Evolutionary conservation across 2,113 vertebrate species (phyloP), one percentile per base, ranked within the genome.

Genomic region (Nematolebias whitei): DNA sequence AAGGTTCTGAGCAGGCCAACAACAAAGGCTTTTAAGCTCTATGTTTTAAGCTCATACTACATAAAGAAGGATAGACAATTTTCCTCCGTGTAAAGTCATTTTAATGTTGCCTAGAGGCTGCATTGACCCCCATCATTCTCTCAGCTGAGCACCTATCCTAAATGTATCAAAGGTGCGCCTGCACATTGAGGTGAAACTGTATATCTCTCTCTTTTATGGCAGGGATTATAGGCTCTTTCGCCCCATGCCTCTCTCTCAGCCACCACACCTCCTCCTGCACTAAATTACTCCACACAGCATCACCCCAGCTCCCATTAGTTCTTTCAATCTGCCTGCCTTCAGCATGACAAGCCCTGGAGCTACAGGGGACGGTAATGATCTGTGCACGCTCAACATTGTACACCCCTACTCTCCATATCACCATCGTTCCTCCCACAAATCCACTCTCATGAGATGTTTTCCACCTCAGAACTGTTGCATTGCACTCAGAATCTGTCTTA

Each of bases 311-410:
- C 87, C 86, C 85, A 89, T 83, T 84, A 89, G 65, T 76, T 84
- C 78, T 73, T 88, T 92, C 86, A 92, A 92, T 92, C 88, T 87
- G 86, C 83, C 89, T 93, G 82, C 90, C 91, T 93, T 92, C 85
- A 91, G 80, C 88, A 85, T 63, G 86, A 89, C 76, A 74, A 80
- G 83, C 78, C 91, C 86, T 62, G 78, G 69, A 83, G 85, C 74
- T 70, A 91, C 74, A 77, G 24, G 63, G 79, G 81, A 93, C 76
- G 80, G 85, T 89, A 93, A 93, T 92, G 79, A 87, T 83, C 74
- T 84, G 82, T 81, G 83, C 85, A 83, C 52, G 49, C 41, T 48
- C 65, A 26, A 48, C 64, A 73, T 65, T 74, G 50, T 63, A 61
- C 59, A 39, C 44, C 55, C 57, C 49, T 59, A 13, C n/a, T 13